Evolutionary conservation across 2,888 invertebrate genomes (phyloP).

Genomic region (Callosobruchus maculatus): DNA sequence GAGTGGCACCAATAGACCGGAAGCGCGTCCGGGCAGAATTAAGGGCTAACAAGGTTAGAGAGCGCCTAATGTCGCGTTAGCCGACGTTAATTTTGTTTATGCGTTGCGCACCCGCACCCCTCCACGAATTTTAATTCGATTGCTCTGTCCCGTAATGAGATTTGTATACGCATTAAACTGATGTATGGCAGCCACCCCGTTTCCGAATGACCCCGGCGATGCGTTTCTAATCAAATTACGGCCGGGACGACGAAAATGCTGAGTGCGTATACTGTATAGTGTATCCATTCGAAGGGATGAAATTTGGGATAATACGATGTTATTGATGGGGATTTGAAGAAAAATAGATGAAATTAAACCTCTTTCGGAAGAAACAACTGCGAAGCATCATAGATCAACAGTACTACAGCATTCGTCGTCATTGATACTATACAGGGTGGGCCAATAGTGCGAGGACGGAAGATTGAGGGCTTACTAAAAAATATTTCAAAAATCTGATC

Average conservation of each 20-base stretch:
- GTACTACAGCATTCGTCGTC: too few relatives aligned
- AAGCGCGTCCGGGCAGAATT: slow-evolving; percentile 27
- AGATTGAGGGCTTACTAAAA: too few relatives aligned
- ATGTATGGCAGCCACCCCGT: slow-evolving; percentile 17
- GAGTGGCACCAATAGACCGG: neutral
- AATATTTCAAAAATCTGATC: too few relatives aligned
- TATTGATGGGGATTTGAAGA: too few relatives aligned
- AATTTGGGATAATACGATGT: neutral
- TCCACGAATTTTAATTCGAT: slow-evolving; percentile 33
- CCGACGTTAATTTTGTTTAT: slow-evolving; percentile 49
- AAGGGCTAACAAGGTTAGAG: slow-evolving; percentile 33
- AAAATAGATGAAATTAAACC: too few relatives aligned
- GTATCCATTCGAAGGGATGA: neutral
- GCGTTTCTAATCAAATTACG: slow-evolving; percentile 8
- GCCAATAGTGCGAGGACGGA: too few relatives aligned
- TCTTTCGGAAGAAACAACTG: too few relatives aligned
- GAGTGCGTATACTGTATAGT: neutral
- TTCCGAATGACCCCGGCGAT: slow-evolving; percentile 14
- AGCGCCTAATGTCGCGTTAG: slow-evolving; percentile 40
- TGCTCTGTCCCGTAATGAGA: slow-evolving; percentile 32
- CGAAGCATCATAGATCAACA: too few relatives aligned
- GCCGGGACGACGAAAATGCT: neutral
- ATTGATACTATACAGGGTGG: too few relatives aligned
- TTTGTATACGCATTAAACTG: slow-evolving; percentile 26
- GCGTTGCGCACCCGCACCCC: slow-evolving; percentile 16